Evolutionary conservation across 2,888 invertebrate species (phyloP), one percentile per base, ranked within the genome.

Genomic region (Maniola hyperantus): DNA sequence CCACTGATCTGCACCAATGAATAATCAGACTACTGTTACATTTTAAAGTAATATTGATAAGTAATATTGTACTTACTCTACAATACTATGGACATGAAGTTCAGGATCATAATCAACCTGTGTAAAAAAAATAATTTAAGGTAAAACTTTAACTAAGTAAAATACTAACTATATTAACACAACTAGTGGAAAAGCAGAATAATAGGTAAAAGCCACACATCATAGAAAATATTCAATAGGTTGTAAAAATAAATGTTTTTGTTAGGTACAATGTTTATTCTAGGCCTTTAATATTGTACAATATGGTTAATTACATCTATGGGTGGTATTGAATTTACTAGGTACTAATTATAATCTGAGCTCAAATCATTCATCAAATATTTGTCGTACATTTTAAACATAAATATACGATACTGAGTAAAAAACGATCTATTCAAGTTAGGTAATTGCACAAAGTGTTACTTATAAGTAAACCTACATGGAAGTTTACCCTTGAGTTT

Each of bases 51-150:
- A 8, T 26, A 13, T 1, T 26, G 13, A 8, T 34, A 42, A 6
- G 53, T 33, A 42, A 5, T 50, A 50, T 44, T 58, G 15, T 87
- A 96, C 97, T 96, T 93, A 97, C 97, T 96, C 95, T 80, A 95
- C 94, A 85, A 96, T 94, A 79, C 93, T 93, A 87, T 96, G 95
- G 72, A 96, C 95, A 87, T 95, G 95, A 68, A 96, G 94, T 87
- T 96, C 95, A 76, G 95, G 95, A 87, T 96, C 96, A 86, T 95
- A 95, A 85, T 96, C 96, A 77, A 95, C 96, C 97, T 97, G 92
- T 94, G 26, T 75, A 77, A 59, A 69, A 73, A 73, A 69, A 62
- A 68, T 50, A 48, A 51, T 67, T 34, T 15, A 15, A 34, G 15
- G 34, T 34, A 33, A 54, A 51, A 33, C 26, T 54, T 20, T 33